phyloP scores from a whole-genome alignment of 2,888 invertebrate genomes.

The Pasiphila rectangulata region DNA sequence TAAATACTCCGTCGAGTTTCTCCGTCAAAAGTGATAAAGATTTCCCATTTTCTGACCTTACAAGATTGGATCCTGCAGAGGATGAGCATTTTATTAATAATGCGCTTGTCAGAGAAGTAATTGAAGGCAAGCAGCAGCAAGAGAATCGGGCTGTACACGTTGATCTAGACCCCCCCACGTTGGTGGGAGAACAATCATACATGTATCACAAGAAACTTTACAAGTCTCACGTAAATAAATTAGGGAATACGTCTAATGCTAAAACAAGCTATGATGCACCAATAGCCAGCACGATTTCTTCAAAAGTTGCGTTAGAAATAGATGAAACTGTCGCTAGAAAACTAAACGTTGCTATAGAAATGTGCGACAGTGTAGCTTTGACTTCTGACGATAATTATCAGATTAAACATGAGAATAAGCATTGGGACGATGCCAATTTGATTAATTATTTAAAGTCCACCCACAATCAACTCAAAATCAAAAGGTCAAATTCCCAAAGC shows the following conservation, averaged over 20 bases:
- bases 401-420: slow-evolving; percentile 15
- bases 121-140: slow-evolving; percentile 25
- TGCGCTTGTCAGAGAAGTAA: slow-evolving; percentile 27
- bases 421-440: slow-evolving; percentile 9
- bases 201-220: slow-evolving; percentile 48
- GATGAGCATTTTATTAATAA: slow-evolving; percentile 14
- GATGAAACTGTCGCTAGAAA: slow-evolving; percentile 48
- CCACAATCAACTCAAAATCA: too few species aligned
- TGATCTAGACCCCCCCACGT: slow-evolving; percentile 38
- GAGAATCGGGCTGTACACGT: slow-evolving; percentile 29
- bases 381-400: slow-evolving; percentile 3
- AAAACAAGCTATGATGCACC: slow-evolving; percentile 29
- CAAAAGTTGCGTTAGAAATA: slow-evolving; percentile 45
- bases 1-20: slow-evolving; percentile 46
- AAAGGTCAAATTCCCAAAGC: too few species aligned
- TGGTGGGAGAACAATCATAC: slow-evolving; percentile 30
- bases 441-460: slow-evolving; percentile 4
- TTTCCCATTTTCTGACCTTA: slow-evolving; percentile 22
- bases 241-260: slow-evolving; percentile 54
- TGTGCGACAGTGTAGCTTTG: neutral
- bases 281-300: slow-evolving; percentile 21
- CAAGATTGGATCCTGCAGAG: slow-evolving; percentile 22
- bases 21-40: slow-evolving; percentile 38
- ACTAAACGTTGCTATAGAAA: slow-evolving; percentile 22
- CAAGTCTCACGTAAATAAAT: slow-evolving; percentile 58